A percentile compares a stretch with the other conserved stretches of the same genome.
These are phyloP conservation scores for Schizopygopsis malacanthus DNA, from an alignment of 2,797 vertebrate species.

Conservation along the genomic window DNA sequence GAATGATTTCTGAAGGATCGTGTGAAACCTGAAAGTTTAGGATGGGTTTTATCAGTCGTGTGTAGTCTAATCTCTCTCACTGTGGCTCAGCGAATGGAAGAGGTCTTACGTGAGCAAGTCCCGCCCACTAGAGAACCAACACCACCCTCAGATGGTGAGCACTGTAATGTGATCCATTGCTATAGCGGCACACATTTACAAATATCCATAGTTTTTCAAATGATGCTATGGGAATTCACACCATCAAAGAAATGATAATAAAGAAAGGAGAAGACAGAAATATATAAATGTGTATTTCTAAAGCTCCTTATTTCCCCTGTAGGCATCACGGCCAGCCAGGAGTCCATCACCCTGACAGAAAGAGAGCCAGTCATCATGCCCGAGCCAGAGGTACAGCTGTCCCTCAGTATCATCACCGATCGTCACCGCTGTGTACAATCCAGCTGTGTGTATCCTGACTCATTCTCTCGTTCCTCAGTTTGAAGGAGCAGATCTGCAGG, in stretches of 20 bases:
- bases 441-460: background rate
- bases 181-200: background rate
- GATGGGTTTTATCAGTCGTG: background rate
- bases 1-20: background rate
- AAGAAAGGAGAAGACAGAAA: background rate
- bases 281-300: constrained; percentile 5
- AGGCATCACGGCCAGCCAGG: constrained; percentile 73
- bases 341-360: constrained; percentile 75
- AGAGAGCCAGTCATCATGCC: constrained; percentile 48
- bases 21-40: background rate
- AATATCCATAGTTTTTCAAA: background rate
- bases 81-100: constrained; percentile 52
- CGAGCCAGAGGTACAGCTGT: constrained; percentile 53
- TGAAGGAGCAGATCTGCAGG: constrained; percentile 72
- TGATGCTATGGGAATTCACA: background rate
- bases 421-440: background rate
- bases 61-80: background rate
- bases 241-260: background rate
- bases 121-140: constrained; percentile 26
- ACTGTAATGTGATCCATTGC: background rate
- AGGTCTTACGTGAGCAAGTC: constrained; percentile 45
- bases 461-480: constrained; percentile 66
- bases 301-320: background rate
- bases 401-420: background rate
- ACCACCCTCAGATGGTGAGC: constrained; percentile 60